These are phyloP conservation scores for Echinarachnius parma DNA, from an alignment of 53 echinoderm and acorn worm genomes.

Conservation along the genomic window DNA sequence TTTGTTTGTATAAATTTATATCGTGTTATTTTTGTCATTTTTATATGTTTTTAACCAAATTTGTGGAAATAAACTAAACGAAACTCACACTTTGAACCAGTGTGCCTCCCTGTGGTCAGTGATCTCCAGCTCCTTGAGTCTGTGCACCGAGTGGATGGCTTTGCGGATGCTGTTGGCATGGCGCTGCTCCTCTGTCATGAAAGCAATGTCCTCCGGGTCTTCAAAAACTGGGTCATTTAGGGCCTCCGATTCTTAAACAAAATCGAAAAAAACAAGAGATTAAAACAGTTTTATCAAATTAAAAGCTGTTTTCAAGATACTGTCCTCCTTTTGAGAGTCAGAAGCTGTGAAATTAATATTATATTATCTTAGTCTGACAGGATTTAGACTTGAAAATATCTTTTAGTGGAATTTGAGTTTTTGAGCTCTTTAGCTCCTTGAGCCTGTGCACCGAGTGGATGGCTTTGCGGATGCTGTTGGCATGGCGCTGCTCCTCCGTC, in stretches of 20 bases:
- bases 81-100: conserved; percentile 73
- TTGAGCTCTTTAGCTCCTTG: conserved; percentile 59
- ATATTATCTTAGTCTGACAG: too few species aligned
- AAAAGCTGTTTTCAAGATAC: too few species aligned
- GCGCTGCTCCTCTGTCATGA: conserved; percentile 79
- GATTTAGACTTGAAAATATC: too few species aligned
- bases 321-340: too few species aligned
- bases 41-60: too few species aligned
- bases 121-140: conserved; percentile 62
- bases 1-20: too few species aligned
- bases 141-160: conserved; percentile 55
- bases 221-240: conserved; percentile 54
- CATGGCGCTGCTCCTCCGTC: conserved; percentile 74
- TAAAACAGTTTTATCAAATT: too few species aligned
- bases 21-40: too few species aligned
- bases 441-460: conserved; percentile 57
- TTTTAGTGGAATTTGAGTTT: too few species aligned
- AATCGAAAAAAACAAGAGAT: too few species aligned
- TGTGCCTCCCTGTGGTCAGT: conserved; percentile 59
- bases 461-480: conserved; percentile 66
- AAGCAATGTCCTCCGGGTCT: conserved; percentile 76
- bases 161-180: conserved; percentile 72
- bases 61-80: too few species aligned
- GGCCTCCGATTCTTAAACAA: conserved; percentile 15
- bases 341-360: too few species aligned